These are phyloP conservation scores for Megaceryle torquata DNA, from an alignment of 2,113 vertebrate species.

Conservation along the genomic window DNA sequence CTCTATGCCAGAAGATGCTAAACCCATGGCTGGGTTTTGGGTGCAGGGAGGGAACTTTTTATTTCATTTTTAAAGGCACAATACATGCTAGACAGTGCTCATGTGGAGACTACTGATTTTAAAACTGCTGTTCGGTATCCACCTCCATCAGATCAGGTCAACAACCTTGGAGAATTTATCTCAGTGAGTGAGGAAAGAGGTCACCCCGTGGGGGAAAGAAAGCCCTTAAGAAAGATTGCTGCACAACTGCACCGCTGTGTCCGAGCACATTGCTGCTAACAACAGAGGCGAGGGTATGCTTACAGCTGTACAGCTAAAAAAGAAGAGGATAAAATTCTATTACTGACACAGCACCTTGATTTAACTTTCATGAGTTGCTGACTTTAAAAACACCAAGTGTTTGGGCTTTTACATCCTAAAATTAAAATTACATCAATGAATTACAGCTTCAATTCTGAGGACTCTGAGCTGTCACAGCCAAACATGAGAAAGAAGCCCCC, in stretches of 20 bases:
- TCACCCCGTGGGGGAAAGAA: not conserved
- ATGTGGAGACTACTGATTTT: not conserved
- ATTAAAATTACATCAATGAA: slow-evolving; percentile 11
- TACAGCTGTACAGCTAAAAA: not conserved
- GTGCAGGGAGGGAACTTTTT: not conserved
- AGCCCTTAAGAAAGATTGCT: not conserved
- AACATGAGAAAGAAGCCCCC: not conserved
- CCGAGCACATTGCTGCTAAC: not conserved
- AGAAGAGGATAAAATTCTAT: not conserved
- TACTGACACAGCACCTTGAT: not conserved
- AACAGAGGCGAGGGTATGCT: not conserved
- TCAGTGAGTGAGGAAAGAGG: slow-evolving; percentile 1
- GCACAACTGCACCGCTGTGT: not conserved
- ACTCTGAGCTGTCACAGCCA: not conserved
- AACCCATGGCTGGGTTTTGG: not conserved
- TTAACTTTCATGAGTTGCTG: not conserved
- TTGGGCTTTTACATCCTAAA: not conserved
- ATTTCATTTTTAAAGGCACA: not conserved
- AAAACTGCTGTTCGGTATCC: not conserved
- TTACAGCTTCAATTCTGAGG: slow-evolving; percentile 11
- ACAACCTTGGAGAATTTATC: slow-evolving; percentile 35
- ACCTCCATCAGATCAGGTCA: slow-evolving; percentile 7
- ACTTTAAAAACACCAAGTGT: not conserved
- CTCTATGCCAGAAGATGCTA: not conserved
- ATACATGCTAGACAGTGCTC: not conserved